phyloP scores from a whole-genome alignment of 2,797 vertebrate genomes.

The Vipera ursinii region DNA sequence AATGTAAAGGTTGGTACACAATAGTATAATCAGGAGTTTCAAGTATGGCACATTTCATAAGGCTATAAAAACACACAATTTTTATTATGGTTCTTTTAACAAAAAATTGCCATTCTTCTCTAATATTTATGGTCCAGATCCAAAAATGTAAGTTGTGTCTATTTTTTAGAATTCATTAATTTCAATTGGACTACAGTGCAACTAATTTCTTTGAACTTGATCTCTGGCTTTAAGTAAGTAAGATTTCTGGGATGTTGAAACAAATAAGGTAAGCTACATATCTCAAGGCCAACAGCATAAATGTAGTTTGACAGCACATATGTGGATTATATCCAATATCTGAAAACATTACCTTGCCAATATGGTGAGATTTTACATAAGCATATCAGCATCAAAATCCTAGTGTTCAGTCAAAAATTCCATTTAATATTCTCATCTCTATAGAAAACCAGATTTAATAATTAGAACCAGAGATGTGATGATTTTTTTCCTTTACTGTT shows the following conservation, averaged over 20 bases:
- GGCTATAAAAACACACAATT: not conserved
- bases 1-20: not conserved
- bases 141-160: not conserved
- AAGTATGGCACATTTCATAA: not conserved
- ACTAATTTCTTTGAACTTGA: not conserved
- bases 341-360: slow-evolving; percentile 8
- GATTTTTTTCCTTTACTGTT: not conserved
- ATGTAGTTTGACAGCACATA: not conserved
- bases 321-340: slow-evolving; percentile 2
- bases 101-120: not conserved
- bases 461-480: not conserved
- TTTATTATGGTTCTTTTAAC: not conserved
- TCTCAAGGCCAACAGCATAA: slow-evolving; percentile 1
- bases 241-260: not conserved
- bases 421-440: not conserved
- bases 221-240: not conserved
- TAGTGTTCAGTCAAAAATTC: not conserved
- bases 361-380: not conserved
- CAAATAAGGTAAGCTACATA: not conserved
- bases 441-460: slow-evolving; percentile 7
- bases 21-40: not conserved
- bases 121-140: not conserved
- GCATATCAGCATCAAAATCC: not conserved
- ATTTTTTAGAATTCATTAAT: not conserved
- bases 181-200: not conserved